phyloP scores from a whole-genome alignment of 2,797 vertebrate species.

The Chelon labrosus region DNA sequence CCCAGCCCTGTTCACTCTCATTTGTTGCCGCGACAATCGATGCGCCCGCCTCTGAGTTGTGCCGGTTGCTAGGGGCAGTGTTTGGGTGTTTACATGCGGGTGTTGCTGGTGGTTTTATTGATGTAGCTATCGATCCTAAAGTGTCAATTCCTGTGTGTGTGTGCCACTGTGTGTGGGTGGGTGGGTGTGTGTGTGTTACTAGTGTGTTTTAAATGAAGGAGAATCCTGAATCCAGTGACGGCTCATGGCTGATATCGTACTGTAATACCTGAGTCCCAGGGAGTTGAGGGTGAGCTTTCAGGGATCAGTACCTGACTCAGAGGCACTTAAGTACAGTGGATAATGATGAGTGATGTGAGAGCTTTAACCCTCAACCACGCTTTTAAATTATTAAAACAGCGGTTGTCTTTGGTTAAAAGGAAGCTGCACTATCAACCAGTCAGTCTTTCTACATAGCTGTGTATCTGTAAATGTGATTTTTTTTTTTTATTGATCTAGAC shows the following conservation, averaged over 20 bases:
- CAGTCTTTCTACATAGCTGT: not conserved
- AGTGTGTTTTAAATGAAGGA: not conserved
- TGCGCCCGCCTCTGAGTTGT: conserved; percentile 7
- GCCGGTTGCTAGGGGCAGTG: conserved; percentile 31
- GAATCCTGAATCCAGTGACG: not conserved
- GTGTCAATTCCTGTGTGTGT: conserved; percentile 1
- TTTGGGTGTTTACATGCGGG: conserved; percentile 15
- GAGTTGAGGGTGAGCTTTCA: not conserved
- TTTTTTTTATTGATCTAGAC: too few relatives aligned
- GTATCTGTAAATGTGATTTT: not conserved
- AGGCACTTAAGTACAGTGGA: not conserved
- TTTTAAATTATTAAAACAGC: not conserved
- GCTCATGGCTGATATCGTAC: not conserved
- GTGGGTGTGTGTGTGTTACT: conserved; percentile 3
- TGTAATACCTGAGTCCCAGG: too few relatives aligned
- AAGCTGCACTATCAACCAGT: too few relatives aligned
- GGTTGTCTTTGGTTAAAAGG: not conserved
- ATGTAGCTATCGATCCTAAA: conserved; percentile 39
- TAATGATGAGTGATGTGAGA: not conserved
- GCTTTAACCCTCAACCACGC: not conserved
- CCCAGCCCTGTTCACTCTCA: conserved; percentile 43
- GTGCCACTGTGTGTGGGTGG: not conserved
- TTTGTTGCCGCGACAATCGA: conserved; percentile 32
- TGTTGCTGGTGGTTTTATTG: conserved; percentile 45
- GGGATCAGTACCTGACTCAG: not conserved